Evolutionary conservation across 2,113 vertebrate species (phyloP).

Genomic region (Phodopus roborovskii): DNA sequence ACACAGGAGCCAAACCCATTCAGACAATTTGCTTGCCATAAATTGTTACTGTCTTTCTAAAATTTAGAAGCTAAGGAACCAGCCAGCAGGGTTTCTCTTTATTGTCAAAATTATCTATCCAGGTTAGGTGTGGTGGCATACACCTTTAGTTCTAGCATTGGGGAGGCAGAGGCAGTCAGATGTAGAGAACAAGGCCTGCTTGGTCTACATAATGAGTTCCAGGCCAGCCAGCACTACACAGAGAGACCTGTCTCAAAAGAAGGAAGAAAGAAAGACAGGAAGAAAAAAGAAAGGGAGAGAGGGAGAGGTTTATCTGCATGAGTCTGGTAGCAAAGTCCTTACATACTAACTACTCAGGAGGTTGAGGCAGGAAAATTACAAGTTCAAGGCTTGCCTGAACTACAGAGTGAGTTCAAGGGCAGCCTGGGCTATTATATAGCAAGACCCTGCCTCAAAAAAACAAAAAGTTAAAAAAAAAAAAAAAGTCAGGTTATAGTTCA

Average conservation of each 20-base stretch:
- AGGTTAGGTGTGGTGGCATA: neutral
- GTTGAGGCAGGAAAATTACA: neutral
- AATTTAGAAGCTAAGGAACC: slow-evolving; percentile 18
- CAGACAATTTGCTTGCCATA: neutral
- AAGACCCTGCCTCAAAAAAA: neutral
- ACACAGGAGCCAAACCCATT: neutral
- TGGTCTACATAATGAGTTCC: no score
- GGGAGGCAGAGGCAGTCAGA: neutral
- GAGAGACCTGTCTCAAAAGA: neutral
- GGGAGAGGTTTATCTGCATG: neutral
- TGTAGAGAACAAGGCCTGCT: neutral
- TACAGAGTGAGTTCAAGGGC: neutral
- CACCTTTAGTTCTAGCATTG: neutral
- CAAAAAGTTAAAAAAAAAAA: neutral
- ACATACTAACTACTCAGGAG: neutral
- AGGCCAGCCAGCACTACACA: neutral
- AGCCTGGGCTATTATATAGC: neutral
- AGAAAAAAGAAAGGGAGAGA: neutral
- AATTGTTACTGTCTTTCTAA: neutral
- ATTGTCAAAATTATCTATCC: neutral
- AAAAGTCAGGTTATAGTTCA: neutral
- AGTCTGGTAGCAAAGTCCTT: neutral
- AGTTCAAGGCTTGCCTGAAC: neutral
- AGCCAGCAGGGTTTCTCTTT: neutral
- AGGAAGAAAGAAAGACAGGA: neutral